phyloP scores from a whole-genome alignment of 2,888 invertebrate genomes.

The Pterobdella sp. region DNA sequence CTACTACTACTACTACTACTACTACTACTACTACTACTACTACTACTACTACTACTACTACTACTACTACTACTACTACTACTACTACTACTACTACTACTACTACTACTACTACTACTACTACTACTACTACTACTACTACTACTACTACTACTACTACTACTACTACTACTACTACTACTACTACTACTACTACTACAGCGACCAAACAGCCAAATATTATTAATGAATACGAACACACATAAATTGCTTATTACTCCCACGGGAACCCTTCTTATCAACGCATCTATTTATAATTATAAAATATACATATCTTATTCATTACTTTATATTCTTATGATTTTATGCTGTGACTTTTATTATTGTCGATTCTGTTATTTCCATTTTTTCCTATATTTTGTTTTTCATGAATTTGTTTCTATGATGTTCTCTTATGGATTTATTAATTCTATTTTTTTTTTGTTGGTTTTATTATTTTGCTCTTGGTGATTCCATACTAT shows the following conservation, averaged over 20 bases:
- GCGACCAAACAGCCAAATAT: not conserved
- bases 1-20: not conserved
- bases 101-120: conserved; percentile 1
- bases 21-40: conserved; percentile 1
- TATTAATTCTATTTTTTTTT: too few relatives aligned
- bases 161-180: conserved; percentile 1
- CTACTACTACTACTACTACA: conserved; percentile 1
- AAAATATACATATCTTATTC: not conserved
- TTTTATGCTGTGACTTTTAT: not conserved
- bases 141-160: conserved; percentile 1
- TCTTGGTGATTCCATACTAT: too few relatives aligned
- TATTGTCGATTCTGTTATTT: not conserved
- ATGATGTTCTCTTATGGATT: not conserved
- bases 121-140: conserved; percentile 1
- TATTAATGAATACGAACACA: conserved; percentile 9
- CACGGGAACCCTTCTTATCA: not conserved
- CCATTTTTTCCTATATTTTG: not conserved
- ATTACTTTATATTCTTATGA: not conserved
- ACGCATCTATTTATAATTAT: not conserved
- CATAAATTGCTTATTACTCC: conserved; percentile 9
- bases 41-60: conserved; percentile 1
- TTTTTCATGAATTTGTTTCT: not conserved
- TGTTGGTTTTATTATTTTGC: too few relatives aligned
- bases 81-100: conserved; percentile 1
- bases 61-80: conserved; percentile 1